Conservation (phyloP, 2,113 vertebrate species). For the Empidonax alnorum region DNA sequence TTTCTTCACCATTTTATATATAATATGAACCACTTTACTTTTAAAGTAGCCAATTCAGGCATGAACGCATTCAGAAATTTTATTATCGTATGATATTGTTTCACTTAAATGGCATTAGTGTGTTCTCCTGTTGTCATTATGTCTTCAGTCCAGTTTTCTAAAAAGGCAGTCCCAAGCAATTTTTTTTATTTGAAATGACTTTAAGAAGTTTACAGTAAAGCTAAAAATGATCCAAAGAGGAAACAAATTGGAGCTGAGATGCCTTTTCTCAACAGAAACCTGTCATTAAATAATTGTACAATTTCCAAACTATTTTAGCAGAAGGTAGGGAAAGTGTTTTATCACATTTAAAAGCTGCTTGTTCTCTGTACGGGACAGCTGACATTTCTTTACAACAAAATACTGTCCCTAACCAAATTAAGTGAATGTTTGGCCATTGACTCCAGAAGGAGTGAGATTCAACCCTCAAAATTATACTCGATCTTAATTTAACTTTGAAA, state of each 20-base stretch:
- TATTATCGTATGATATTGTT: neutral
- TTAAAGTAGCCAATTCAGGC: neutral
- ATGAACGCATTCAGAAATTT: neutral
- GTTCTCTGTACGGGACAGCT: neutral
- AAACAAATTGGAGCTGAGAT: neutral
- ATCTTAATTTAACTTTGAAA: neutral
- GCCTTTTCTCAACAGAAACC: neutral
- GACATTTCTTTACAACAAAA: neutral
- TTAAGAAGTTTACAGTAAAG: neutral
- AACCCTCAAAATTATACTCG: rapidly evolving
- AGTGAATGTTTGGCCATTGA: neutral
- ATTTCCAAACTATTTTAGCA: neutral
- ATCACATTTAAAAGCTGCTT: neutral
- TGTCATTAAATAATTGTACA: neutral
- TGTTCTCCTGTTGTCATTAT: neutral
- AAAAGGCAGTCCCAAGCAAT: rapidly evolving
- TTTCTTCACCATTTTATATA: neutral
- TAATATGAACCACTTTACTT: neutral
- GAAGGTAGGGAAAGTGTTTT: neutral
- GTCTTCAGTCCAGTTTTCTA: neutral
- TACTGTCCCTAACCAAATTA: neutral
- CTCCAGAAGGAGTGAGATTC: neutral
- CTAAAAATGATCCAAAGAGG: neutral
- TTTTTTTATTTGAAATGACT: neutral
- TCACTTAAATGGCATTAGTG: neutral